These are phyloP conservation scores for Xyrauchen texanus DNA, from an alignment of 2,113 vertebrate species.

Conservation along the genomic window DNA sequence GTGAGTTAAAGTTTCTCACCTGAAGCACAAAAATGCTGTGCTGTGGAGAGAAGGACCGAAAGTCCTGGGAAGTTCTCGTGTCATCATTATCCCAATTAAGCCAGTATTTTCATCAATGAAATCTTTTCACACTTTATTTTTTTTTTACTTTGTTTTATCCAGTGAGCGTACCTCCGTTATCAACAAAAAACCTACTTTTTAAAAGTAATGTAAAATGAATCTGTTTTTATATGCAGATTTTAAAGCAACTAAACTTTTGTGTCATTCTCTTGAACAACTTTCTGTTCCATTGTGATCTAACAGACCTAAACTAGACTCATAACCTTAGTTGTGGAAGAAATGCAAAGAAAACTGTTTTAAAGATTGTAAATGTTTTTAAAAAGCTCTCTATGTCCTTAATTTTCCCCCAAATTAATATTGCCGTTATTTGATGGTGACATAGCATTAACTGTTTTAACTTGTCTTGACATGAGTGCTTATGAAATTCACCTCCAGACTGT, in stretches of 20 bases:
- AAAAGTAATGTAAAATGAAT: constrained; percentile 10
- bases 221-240: constrained; percentile 33
- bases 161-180: constrained; percentile 4
- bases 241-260: neutral
- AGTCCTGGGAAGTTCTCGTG: neutral
- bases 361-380: constrained; percentile 23
- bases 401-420: neutral
- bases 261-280: neutral
- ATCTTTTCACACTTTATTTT: no score
- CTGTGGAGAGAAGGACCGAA: constrained; percentile 6
- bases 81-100: constrained; percentile 28
- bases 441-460: constrained; percentile 34
- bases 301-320: neutral
- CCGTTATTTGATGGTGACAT: neutral
- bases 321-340: neutral
- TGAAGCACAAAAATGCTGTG: constrained; percentile 38
- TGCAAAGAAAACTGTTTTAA: neutral
- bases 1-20: no score
- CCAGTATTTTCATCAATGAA: constrained; percentile 36
- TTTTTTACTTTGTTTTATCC: neutral
- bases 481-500: constrained; percentile 25
- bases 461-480: neutral
- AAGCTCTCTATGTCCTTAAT: constrained; percentile 33
- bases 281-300: neutral
- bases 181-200: constrained; percentile 10